Percentiles rank a stretch among this genome's conserved stretches.
These are phyloP conservation scores for Poecilobothrus nobilitatus DNA, from an alignment of 2,888 invertebrate species.

Conservation along the genomic window DNA sequence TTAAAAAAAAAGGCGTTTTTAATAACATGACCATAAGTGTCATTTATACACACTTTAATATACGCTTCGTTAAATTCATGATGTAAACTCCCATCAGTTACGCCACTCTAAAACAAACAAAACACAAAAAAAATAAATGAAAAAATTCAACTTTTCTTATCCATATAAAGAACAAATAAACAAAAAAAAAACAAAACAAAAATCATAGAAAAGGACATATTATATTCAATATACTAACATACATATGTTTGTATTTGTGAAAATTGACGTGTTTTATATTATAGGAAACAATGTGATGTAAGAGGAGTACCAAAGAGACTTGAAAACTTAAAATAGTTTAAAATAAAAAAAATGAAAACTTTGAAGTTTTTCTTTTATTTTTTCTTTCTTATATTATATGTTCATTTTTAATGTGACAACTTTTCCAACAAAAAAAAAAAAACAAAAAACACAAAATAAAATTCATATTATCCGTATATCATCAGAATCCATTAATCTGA, in stretches of 20 bases:
- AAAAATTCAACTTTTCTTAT: too few relatives aligned
- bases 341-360: background rate
- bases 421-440: background rate
- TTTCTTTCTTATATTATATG: background rate
- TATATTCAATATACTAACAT: background rate
- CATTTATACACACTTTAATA: too few relatives aligned
- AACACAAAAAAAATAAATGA: background rate
- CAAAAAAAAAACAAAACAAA: too few relatives aligned
- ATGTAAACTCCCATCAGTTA: slow-evolving; percentile 1
- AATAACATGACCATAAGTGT: too few relatives aligned
- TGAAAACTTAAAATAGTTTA: slow-evolving; percentile 1
- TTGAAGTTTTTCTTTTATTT: background rate
- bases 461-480: background rate
- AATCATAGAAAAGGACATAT: too few relatives aligned
- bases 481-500: slow-evolving; percentile 3
- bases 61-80: background rate
- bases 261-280: slow-evolving; percentile 1
- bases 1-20: too few relatives aligned
- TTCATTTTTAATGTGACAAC: background rate
- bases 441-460: too few relatives aligned
- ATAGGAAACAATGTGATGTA: background rate
- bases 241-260: background rate
- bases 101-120: background rate
- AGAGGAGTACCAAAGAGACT: background rate
- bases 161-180: too few relatives aligned